Base-by-base conservation (phyloP, 2,113 vertebrate genomes). In the Anoplopoma fimbria region DNA sequence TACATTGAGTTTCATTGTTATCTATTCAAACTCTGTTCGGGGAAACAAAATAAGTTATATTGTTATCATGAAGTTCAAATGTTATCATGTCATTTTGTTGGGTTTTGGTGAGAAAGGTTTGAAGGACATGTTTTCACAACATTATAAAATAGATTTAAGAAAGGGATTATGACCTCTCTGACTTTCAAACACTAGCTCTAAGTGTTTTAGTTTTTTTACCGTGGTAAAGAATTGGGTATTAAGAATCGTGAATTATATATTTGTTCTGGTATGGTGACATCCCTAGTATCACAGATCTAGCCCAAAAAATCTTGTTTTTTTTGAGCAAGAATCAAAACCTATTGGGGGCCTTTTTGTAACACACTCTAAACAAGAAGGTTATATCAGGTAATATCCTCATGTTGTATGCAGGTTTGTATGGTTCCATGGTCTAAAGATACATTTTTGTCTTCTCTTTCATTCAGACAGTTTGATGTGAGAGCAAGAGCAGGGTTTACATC, bases 401-500 rank as follows among this genome's bases (percentile, higher is more conserved):
- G 47, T 9, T 4, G 27, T 42, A 51, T 21, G 8, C 6, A 64
- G 38, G 51, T 27, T 14, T 31, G 25, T 25, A n/a, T n/a, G n/a
- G n/a, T n/a, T 15, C 29, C 65, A 4, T 13, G 36, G 9, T 72
- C 25, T 38, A 19, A 17, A n/a, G 19, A 33, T 29, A 38, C 67
- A 47, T 77, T 27, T 60, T 47, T 64, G 19, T 74, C 23, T 36
- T 63, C 9, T 47, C 1, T 47, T 80, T 38, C 25, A 29, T 55
- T 63, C 4, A 64, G 36, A 53, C 60, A 34, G 17, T 72, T 81
- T 74, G 27, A 74, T 67, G 4, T 63, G 9, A 61, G 9, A 72
- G 36, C 1, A 3, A 31, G 27, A 69, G 64, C 27, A 38, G 33
- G 4, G 27, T 42, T 9, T 60, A 51, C 68, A 60, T 42, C 62